Conservation (phyloP, 2,888 invertebrate species). For the Tribolium freemani region DNA sequence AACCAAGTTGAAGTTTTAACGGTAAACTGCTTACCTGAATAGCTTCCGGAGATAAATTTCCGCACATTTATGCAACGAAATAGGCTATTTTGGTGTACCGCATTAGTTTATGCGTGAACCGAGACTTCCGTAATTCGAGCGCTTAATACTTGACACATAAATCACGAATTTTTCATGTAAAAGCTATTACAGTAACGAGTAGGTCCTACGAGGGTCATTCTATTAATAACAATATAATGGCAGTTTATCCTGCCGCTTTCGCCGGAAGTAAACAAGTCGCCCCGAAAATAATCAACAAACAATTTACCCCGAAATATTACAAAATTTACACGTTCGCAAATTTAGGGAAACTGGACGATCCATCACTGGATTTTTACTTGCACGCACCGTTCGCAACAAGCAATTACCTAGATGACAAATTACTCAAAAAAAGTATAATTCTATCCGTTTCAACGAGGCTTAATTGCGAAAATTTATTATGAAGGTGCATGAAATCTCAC, state of each 20-base stretch:
- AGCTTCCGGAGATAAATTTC: slow-evolving; percentile 38
- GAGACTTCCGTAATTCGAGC: slow-evolving; percentile 49
- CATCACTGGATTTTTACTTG: background rate
- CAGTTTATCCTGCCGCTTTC: slow-evolving; percentile 43
- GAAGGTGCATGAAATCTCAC: slow-evolving; percentile 17
- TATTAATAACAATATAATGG: slow-evolving; percentile 61
- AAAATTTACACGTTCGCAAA: background rate
- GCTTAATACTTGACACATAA: slow-evolving; percentile 53
- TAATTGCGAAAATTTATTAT: slow-evolving; percentile 25
- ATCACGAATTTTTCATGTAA: slow-evolving; percentile 57
- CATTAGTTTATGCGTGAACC: slow-evolving; percentile 46
- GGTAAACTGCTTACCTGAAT: slow-evolving; percentile 37
- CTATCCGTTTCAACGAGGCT: slow-evolving; percentile 15
- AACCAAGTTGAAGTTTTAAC: slow-evolving; percentile 25
- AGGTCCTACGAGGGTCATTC: slow-evolving; percentile 58
- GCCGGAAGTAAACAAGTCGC: slow-evolving; percentile 38
- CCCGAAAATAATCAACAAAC: slow-evolving; percentile 42
- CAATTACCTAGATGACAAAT: slow-evolving; percentile 23
- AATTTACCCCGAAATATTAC: slow-evolving; percentile 24
- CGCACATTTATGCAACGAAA: slow-evolving; percentile 38
- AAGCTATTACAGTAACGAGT: slow-evolving; percentile 58
- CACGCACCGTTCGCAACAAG: slow-evolving; percentile 15
- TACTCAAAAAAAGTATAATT: slow-evolving; percentile 14
- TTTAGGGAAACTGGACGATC: slow-evolving; percentile 5
- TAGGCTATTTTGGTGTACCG: slow-evolving; percentile 39